These are phyloP conservation scores for Nannoperca obscura DNA, from an alignment of 2,797 vertebrate genomes.

Conservation along the genomic window DNA sequence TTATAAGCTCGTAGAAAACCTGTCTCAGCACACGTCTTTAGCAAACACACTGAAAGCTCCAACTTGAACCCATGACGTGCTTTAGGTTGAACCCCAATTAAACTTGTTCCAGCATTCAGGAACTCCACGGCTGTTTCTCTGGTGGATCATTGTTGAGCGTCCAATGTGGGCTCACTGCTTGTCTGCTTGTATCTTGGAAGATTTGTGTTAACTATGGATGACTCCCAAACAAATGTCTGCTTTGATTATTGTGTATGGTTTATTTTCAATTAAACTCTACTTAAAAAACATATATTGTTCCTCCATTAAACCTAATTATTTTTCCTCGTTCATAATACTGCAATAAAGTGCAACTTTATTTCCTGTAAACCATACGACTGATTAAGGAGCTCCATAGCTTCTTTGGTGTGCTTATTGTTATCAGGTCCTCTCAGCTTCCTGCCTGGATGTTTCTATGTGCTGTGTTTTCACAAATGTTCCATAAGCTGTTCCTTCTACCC, in stretches of 20 bases:
- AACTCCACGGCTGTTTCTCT: constrained; percentile 20
- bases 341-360: constrained; percentile 2
- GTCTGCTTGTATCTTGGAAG: constrained; percentile 41
- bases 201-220: constrained; percentile 19
- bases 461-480: constrained; percentile 28
- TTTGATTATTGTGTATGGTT: background rate
- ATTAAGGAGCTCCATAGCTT: background rate
- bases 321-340: background rate
- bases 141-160: constrained; percentile 26
- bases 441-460: constrained; percentile 32
- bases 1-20: constrained; percentile 21
- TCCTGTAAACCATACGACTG: background rate
- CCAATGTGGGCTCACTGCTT: constrained; percentile 36
- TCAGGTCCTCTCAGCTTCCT: constrained; percentile 32
- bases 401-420: background rate
- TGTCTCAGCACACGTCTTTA: constrained; percentile 20
- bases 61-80: constrained; percentile 40
- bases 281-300: constrained; percentile 14
- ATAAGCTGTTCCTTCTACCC: constrained; percentile 23
- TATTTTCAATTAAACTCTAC: background rate
- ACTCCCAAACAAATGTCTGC: constrained; percentile 16
- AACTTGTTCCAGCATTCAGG: constrained; percentile 29
- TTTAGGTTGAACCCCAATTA: constrained; percentile 42
- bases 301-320: background rate
- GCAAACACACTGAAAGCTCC: constrained; percentile 19